These are phyloP conservation scores for Colossoma macropomum DNA, from an alignment of 2,113 vertebrate genomes.

Conservation along the genomic window DNA sequence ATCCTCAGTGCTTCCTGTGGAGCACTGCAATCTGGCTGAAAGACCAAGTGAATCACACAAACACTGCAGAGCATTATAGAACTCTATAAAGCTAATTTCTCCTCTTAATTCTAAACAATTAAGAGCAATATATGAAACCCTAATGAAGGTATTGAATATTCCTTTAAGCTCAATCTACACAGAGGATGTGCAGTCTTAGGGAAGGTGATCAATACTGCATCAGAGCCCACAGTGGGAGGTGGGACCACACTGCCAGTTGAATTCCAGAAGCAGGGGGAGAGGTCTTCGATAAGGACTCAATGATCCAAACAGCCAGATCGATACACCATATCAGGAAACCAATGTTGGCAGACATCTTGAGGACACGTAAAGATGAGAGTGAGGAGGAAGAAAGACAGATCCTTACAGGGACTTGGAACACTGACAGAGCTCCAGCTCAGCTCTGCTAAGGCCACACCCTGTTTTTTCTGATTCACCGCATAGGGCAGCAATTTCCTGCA, in stretches of 20 bases:
- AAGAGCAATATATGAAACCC: not conserved
- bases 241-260: not conserved
- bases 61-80: no score
- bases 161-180: not conserved
- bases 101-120: not conserved
- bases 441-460: constrained; percentile 1
- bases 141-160: not conserved
- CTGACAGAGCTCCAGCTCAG: not conserved
- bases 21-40: no score
- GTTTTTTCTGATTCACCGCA: not conserved
- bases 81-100: not conserved
- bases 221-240: not conserved
- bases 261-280: not conserved
- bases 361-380: not conserved
- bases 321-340: not conserved
- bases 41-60: no score
- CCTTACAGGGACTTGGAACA: not conserved
- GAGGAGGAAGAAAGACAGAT: not conserved
- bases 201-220: constrained; percentile 17
- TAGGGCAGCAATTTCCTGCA: not conserved
- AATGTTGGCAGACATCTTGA: not conserved
- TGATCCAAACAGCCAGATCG: not conserved
- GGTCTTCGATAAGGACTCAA: not conserved
- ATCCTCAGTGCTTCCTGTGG: no score
- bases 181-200: not conserved